These are phyloP conservation scores for Gorsachius magnificus DNA, from an alignment of 2,797 vertebrate species.

Conservation along the genomic window DNA sequence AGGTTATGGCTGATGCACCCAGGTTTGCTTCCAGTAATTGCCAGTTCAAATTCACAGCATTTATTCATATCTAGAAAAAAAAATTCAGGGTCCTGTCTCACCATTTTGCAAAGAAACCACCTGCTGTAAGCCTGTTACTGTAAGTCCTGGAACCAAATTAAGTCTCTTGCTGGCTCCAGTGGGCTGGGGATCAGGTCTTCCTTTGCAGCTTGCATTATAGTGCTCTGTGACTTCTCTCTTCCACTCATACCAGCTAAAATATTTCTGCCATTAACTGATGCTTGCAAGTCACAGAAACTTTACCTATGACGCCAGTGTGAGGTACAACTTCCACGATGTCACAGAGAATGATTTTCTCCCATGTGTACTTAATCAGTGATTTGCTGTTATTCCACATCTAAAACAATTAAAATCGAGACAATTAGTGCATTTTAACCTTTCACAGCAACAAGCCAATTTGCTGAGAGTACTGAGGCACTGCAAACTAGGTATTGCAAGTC, in stretches of 20 bases:
- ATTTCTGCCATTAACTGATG: not conserved
- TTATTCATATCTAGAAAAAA: conserved; percentile 58
- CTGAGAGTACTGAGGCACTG: not conserved
- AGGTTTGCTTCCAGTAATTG: conserved; percentile 80
- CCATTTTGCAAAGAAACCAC: not conserved
- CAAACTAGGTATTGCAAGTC: not conserved
- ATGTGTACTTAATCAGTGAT: conserved; percentile 83
- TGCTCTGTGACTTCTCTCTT: not conserved
- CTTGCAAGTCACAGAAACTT: not conserved
- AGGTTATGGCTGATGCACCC: conserved; percentile 77
- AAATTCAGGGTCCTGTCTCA: not conserved
- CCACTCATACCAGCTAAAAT: not conserved
- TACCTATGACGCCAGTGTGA: conserved; percentile 85
- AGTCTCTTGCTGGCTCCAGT: not conserved
- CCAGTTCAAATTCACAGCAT: conserved; percentile 82
- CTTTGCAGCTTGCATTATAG: not conserved
- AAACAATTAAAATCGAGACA: not conserved
- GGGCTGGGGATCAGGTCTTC: not conserved
- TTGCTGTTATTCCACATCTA: conserved; percentile 97
- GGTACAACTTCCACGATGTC: conserved; percentile 89
- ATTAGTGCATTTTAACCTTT: not conserved
- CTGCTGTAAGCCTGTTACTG: not conserved
- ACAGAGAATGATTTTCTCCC: conserved; percentile 77
- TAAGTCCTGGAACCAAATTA: not conserved
- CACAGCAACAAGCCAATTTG: not conserved